These are phyloP conservation scores for Dipodomys ordii DNA, from an alignment of 2,113 vertebrate species.

Conservation along the genomic window DNA sequence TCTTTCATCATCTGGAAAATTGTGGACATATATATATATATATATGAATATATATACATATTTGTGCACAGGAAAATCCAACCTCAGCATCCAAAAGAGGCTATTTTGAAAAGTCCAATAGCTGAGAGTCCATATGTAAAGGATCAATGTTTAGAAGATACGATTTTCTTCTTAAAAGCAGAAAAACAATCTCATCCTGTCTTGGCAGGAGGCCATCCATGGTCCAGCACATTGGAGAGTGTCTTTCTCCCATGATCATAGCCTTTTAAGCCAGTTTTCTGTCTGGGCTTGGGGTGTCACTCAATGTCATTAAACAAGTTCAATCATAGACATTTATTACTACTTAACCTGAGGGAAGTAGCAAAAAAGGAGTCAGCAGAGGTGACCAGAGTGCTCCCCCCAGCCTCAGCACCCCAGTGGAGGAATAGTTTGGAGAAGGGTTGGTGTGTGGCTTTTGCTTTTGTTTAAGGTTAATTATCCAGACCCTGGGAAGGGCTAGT, in stretches of 20 bases:
- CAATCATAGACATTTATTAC: too few relatives aligned
- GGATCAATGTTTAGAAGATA: slow-evolving; percentile 78
- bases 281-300: not conserved
- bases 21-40: not conserved
- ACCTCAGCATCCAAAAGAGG: slow-evolving; percentile 69
- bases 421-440: too few relatives aligned
- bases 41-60: too few relatives aligned
- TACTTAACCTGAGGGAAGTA: too few relatives aligned
- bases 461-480: too few relatives aligned
- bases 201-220: slow-evolving; percentile 52
- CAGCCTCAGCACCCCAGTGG: too few relatives aligned
- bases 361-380: too few relatives aligned
- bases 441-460: too few relatives aligned
- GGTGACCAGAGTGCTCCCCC: too few relatives aligned
- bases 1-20: not conserved
- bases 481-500: too few relatives aligned
- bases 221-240: slow-evolving; percentile 64
- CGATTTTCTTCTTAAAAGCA: slow-evolving; percentile 80
- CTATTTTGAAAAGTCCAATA: slow-evolving; percentile 75
- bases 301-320: too few relatives aligned
- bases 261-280: too few relatives aligned
- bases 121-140: slow-evolving; percentile 65
- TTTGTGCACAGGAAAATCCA: slow-evolving; percentile 35
- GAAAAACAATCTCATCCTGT: slow-evolving; percentile 66
- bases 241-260: not conserved